These are phyloP conservation scores for Raja brachyura DNA, from an alignment of 2,113 vertebrate species.

Conservation along the genomic window DNA sequence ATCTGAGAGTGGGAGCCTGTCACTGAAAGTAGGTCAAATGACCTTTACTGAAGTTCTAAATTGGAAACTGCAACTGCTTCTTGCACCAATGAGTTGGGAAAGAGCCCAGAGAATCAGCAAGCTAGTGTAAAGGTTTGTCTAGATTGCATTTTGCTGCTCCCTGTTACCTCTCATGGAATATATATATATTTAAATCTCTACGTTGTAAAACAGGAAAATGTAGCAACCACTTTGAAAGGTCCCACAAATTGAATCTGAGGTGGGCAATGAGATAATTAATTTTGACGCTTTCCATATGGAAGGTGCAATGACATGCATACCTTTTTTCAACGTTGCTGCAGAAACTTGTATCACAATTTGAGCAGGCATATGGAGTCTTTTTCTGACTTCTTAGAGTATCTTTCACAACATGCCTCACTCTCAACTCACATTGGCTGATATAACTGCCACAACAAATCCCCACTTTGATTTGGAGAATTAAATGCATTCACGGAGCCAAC, in stretches of 20 bases:
- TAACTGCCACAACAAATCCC: neutral
- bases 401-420: neutral
- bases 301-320: neutral
- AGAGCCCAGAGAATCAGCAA: too few species aligned
- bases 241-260: neutral
- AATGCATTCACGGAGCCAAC: neutral
- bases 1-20: too few species aligned
- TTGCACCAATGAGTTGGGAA: too few species aligned
- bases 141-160: neutral
- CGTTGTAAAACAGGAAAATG: neutral
- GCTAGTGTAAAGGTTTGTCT: too few species aligned
- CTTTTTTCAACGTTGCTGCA: neutral
- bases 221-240: neutral
- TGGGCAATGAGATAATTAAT: neutral
- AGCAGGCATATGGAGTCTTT: neutral
- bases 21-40: too few species aligned
- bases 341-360: neutral
- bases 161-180: neutral
- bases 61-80: too few species aligned
- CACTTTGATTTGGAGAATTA: neutral
- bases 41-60: too few species aligned
- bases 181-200: neutral
- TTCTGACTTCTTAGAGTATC: neutral
- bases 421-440: neutral
- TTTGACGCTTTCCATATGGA: neutral